These are phyloP conservation scores for Sphenopsis melanotis DNA, from an alignment of 2,797 vertebrate genomes.

Conservation along the genomic window DNA sequence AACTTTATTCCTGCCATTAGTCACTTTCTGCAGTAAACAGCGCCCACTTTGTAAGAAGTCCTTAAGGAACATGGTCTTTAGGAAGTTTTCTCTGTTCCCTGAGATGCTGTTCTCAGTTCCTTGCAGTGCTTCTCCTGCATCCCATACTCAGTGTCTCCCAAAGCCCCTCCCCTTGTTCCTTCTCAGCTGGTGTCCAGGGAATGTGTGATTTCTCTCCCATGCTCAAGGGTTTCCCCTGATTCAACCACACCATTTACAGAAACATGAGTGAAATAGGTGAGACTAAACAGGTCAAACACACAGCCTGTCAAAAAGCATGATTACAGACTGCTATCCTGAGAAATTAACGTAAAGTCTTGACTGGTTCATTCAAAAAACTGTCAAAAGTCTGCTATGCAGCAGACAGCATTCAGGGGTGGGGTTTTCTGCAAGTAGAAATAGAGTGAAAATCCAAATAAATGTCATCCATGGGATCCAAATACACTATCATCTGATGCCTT, in stretches of 20 bases:
- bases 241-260: neutral
- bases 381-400: neutral
- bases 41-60: neutral
- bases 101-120: fast-evolving
- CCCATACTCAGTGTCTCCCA: neutral
- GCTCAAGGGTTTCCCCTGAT: fast-evolving
- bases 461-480: neutral
- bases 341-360: neutral
- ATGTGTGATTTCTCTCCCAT: neutral
- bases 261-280: neutral
- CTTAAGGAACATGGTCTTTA: neutral
- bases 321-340: neutral
- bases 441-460: neutral
- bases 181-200: neutral
- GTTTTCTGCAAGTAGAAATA: neutral
- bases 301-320: neutral
- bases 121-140: neutral
- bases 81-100: neutral
- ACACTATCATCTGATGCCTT: neutral
- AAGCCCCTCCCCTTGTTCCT: neutral
- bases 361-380: neutral
- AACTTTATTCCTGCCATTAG: neutral
- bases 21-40: neutral
- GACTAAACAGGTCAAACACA: neutral
- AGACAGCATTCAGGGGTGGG: neutral